Evolutionary conservation across 2,888 invertebrate species (phyloP).

Genomic region (Drosophila kokeensis): DNA sequence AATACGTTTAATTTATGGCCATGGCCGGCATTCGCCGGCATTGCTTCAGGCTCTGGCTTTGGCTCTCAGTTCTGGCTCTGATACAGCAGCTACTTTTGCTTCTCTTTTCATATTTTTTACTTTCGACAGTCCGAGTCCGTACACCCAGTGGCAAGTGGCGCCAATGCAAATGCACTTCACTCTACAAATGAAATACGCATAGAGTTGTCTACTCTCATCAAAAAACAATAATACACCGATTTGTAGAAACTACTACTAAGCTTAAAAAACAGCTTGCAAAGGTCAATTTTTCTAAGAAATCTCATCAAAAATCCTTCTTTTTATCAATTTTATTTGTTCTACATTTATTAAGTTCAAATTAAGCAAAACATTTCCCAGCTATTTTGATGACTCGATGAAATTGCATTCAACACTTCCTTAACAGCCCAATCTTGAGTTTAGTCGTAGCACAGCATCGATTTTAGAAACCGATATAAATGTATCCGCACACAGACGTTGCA

Average conservation of each 20-base stretch:
- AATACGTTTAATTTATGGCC: constrained; percentile 74
- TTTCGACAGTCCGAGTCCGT: constrained; percentile 46
- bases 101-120: constrained; percentile 14
- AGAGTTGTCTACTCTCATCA: background rate
- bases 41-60: constrained; percentile 12
- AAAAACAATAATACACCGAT: background rate
- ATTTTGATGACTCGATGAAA: background rate
- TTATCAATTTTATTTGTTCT: background rate
- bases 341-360: background rate
- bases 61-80: constrained; percentile 21
- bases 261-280: background rate
- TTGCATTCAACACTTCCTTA: constrained; percentile 1
- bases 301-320: background rate
- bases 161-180: constrained; percentile 59
- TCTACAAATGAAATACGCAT: constrained; percentile 10
- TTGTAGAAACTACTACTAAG: background rate
- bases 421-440: constrained; percentile 13
- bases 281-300: too few species aligned
- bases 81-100: constrained; percentile 23
- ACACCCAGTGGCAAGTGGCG: constrained; percentile 46
- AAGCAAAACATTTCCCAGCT: background rate
- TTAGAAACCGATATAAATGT: constrained; percentile 12
- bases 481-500: constrained; percentile 13
- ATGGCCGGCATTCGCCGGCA: constrained; percentile 45
- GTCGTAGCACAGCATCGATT: constrained; percentile 36